Evolutionary conservation across 2,113 vertebrate species (phyloP).

Genomic region (Channa maculata): DNA sequence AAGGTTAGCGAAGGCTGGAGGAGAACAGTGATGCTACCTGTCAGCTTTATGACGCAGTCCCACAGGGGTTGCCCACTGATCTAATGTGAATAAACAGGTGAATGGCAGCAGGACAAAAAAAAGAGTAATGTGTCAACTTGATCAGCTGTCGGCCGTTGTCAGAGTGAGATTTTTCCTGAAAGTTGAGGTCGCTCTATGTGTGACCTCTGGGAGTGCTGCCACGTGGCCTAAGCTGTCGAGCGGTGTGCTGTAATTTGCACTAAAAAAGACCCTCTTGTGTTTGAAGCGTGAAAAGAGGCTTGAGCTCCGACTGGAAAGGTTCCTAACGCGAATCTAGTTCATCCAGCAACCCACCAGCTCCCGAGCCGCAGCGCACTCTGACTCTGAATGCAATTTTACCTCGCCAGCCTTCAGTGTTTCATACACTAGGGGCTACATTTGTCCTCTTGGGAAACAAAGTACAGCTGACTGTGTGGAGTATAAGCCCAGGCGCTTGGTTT

Average conservation of each 20-base stretch:
- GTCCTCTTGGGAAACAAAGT: slow-evolving; percentile 55
- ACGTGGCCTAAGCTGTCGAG: slow-evolving; percentile 35
- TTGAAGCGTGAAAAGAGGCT: slow-evolving; percentile 55
- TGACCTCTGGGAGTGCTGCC: slow-evolving; percentile 44
- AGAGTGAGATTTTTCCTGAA: slow-evolving; percentile 32
- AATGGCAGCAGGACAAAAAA: slow-evolving; percentile 45
- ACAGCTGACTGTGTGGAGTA: slow-evolving; percentile 64
- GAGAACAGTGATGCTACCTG: slow-evolving; percentile 42
- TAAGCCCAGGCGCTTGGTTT: slow-evolving; percentile 62
- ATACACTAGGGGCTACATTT: slow-evolving; percentile 63
- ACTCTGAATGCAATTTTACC: slow-evolving; percentile 73
- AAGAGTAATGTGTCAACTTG: slow-evolving; percentile 31
- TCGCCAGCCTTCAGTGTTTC: slow-evolving; percentile 70
- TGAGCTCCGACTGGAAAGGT: slow-evolving; percentile 52
- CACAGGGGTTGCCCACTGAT: slow-evolving; percentile 38
- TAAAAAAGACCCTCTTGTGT: slow-evolving; percentile 61
- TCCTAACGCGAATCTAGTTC: slow-evolving; percentile 53
- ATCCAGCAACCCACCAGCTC: slow-evolving; percentile 34
- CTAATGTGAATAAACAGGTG: slow-evolving; percentile 61
- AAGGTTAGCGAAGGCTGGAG: slow-evolving; percentile 49
- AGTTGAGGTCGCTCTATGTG: slow-evolving; percentile 34
- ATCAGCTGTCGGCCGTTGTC: slow-evolving; percentile 44
- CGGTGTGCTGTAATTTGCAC: slow-evolving; percentile 62
- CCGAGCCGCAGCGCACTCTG: slow-evolving; percentile 31
- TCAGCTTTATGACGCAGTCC: slow-evolving; percentile 54